Evolutionary conservation across 2,888 invertebrate genomes (phyloP).

Genomic region (Marronus borbonicus): DNA sequence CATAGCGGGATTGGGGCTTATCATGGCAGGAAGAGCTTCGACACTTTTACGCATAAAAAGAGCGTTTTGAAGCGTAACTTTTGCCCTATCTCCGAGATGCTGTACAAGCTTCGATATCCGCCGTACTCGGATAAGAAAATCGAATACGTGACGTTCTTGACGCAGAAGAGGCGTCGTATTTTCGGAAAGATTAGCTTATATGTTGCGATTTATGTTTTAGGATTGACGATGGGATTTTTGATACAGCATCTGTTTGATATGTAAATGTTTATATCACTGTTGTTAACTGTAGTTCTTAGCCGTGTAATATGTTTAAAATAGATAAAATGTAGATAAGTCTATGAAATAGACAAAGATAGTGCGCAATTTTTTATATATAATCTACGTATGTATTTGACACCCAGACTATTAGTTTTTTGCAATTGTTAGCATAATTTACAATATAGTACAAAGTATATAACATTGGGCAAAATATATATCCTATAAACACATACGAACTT

Average conservation of each 20-base stretch:
- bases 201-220: conserved; percentile 56
- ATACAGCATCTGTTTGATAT: conserved; percentile 37
- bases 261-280: not conserved
- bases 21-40: conserved; percentile 92
- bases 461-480: too few relatives aligned
- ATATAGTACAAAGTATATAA: too few relatives aligned
- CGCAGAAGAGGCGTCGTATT: conserved; percentile 41
- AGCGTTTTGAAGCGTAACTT: conserved; percentile 82
- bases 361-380: too few relatives aligned
- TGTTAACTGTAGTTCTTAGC: too few relatives aligned
- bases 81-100: conserved; percentile 79
- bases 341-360: too few relatives aligned
- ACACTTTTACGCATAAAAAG: conserved; percentile 95
- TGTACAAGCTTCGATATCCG: conserved; percentile 83
- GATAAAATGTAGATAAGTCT: too few relatives aligned
- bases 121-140: conserved; percentile 75
- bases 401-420: too few relatives aligned
- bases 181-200: conserved; percentile 45
- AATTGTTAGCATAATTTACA: too few relatives aligned
- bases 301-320: too few relatives aligned
- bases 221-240: conserved; percentile 47
- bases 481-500: too few relatives aligned
- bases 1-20: conserved; percentile 94
- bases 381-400: too few relatives aligned
- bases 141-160: conserved; percentile 23